Conservation (phyloP, 2,797 vertebrate genomes). For the Macropodus opercularis region DNA sequence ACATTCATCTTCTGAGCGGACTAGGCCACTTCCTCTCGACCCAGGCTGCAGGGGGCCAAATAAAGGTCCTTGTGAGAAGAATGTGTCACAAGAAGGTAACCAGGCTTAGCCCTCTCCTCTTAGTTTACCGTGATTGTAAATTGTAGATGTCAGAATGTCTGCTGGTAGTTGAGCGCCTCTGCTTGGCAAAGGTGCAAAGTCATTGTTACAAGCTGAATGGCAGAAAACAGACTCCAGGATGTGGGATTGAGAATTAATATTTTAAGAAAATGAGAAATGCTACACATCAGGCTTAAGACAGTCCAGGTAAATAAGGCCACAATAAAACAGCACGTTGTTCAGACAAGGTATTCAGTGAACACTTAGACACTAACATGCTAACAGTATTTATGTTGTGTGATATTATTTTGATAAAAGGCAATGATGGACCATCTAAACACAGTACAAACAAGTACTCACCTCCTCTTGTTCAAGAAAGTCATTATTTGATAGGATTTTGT, state of each 20-base stretch:
- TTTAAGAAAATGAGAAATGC: constrained; percentile 45
- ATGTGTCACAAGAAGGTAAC: constrained; percentile 4
- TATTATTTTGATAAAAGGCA: neutral
- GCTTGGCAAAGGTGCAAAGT: constrained; percentile 2
- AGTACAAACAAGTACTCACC: constrained; percentile 13
- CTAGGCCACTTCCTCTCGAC: constrained; percentile 32
- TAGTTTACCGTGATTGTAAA: constrained; percentile 5
- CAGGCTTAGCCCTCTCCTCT: neutral
- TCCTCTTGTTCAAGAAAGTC: neutral
- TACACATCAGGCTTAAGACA: constrained; percentile 41
- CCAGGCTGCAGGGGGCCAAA: constrained; percentile 33
- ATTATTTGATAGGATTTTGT: no score
- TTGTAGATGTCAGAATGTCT: constrained; percentile 9
- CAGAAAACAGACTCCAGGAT: neutral
- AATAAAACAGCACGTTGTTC: neutral
- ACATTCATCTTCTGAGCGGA: constrained; percentile 19
- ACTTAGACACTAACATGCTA: no score
- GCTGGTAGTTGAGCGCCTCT: neutral
- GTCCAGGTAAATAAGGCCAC: neutral
- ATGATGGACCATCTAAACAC: neutral
- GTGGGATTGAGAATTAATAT: neutral
- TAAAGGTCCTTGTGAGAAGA: constrained; percentile 19
- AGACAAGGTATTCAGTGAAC: no score
- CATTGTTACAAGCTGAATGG: neutral
- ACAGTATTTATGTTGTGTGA: no score